A percentile compares a stretch with the other conserved stretches of the same genome.
phyloP scores from a whole-genome alignment of 2,888 invertebrate genomes.

The Coelinius sp. region DNA sequence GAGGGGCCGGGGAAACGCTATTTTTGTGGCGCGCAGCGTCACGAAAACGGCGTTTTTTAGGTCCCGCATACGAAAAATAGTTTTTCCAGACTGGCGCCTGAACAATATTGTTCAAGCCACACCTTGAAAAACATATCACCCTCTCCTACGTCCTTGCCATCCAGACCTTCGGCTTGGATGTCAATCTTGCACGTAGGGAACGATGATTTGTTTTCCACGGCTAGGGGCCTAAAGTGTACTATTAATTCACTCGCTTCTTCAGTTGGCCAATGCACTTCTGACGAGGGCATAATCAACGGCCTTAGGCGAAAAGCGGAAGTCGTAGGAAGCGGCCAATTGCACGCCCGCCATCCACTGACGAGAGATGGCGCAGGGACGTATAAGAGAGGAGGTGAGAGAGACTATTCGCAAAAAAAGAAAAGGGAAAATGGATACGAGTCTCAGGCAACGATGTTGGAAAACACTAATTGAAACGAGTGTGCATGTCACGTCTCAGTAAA shows the following conservation, averaged over 20 bases:
- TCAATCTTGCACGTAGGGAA: no score
- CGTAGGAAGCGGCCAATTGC: conserved; percentile 64
- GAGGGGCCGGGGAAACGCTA: no score
- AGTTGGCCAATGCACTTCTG: conserved; percentile 58
- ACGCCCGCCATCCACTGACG: conserved; percentile 39
- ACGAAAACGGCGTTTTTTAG: no score
- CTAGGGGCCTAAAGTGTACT: neutral
- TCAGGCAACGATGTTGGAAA: conserved; percentile 1
- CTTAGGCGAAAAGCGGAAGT: conserved; percentile 61
- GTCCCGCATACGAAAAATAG: no score
- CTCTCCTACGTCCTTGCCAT: no score
- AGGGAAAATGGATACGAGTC: conserved; percentile 13
- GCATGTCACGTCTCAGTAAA: conserved; percentile 2
- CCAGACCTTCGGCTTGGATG: no score
- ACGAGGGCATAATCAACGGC: conserved; percentile 59
- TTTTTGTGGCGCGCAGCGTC: no score
- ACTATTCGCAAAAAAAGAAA: neutral
- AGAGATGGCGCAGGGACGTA: conserved; percentile 28
- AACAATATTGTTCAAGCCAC: no score
- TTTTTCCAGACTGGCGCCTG: no score
- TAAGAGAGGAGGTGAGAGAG: neutral
- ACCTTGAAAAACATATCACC: no score
- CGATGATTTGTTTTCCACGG: neutral
- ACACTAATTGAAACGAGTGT: neutral
- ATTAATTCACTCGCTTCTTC: conserved; percentile 32